Base-by-base conservation (phyloP, 2,888 invertebrate genomes). In the Xylota sylvarum region DNA sequence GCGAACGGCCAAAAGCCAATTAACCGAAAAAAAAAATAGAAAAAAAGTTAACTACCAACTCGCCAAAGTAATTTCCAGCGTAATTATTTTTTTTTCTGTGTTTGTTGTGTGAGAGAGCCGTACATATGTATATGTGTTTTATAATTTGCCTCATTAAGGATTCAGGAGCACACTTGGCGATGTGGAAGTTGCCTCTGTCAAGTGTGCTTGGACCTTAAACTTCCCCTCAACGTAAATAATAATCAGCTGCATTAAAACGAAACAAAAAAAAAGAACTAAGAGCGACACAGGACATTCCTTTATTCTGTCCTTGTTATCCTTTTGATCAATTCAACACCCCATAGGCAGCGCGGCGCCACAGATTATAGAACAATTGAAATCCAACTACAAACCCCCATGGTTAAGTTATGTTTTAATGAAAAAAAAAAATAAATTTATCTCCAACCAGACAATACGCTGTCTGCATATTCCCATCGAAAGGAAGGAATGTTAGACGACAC, bases 41-140 rank as follows among this genome's bases (percentile, higher is more conserved):
- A 35, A 58, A 48, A n/a, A 14, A 58, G 5, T 19, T 17, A 48
- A 19, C 23, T 23, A 40, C n/a, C 50, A 69, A 72, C 27, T 37
- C 23, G 64, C 35, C 76, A 70, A 76, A 64, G 76, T 58, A 74
- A 84, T 74, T 56, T 73, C 55, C 52, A 48, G 62, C 43, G 62
- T 64, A 77, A 77, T 58, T 77, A 76, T 70, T 30, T 14, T 65
- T n/a, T 37, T 64, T 46, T 72, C 12, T 72, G 46, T 72, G 43
- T 65, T n/a, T 52, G 70, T 64, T 67, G 32, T 78, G 77, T 83
- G 70, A 58, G 48, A 55, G 17, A 62, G 52, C n/a, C n/a, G n/a
- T n/a, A n/a, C n/a, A n/a, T n/a, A 30, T 43, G 10, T 3, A 2
- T 23, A 23, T 23, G 23, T 23, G 23, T 23, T 23, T 32, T 52